These are phyloP conservation scores for Dallia pectoralis DNA, from an alignment of 2,797 vertebrate genomes.

Conservation along the genomic window DNA sequence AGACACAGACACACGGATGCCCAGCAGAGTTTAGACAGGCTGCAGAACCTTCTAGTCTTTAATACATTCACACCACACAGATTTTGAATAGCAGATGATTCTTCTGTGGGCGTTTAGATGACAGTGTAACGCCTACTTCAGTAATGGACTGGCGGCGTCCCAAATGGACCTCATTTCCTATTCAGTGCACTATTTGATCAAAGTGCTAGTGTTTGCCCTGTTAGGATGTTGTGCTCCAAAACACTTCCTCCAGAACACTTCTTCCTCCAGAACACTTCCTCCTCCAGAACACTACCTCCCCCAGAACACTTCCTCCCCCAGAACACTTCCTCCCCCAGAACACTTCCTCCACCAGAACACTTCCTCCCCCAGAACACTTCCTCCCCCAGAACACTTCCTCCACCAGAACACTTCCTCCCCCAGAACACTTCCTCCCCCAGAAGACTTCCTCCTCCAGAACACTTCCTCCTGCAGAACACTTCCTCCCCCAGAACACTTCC, in stretches of 20 bases:
- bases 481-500: conserved; percentile 10
- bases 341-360: conserved; percentile 17
- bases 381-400: conserved; percentile 9
- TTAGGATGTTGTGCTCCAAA: conserved; percentile 7
- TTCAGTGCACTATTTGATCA: not conserved
- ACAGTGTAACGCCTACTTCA: not conserved
- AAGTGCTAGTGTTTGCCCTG: not conserved
- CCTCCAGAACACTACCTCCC: conserved; percentile 8
- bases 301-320: conserved; percentile 8
- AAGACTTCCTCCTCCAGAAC: conserved; percentile 10
- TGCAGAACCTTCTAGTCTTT: not conserved
- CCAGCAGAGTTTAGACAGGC: not conserved
- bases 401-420: conserved; percentile 11
- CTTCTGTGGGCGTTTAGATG: not conserved
- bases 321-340: conserved; percentile 12
- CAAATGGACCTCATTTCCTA: not conserved
- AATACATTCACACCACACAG: not conserved
- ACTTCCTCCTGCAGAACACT: conserved; percentile 23
- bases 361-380: conserved; percentile 15
- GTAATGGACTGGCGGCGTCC: not conserved
- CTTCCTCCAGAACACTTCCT: conserved; percentile 8
- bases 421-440: conserved; percentile 8
- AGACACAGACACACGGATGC: not conserved
- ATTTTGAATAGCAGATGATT: not conserved
- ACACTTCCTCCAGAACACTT: conserved; percentile 21